Evolutionary conservation across 2,797 vertebrate species (phyloP).

Genomic region (Petrocephalus schoutedeni): DNA sequence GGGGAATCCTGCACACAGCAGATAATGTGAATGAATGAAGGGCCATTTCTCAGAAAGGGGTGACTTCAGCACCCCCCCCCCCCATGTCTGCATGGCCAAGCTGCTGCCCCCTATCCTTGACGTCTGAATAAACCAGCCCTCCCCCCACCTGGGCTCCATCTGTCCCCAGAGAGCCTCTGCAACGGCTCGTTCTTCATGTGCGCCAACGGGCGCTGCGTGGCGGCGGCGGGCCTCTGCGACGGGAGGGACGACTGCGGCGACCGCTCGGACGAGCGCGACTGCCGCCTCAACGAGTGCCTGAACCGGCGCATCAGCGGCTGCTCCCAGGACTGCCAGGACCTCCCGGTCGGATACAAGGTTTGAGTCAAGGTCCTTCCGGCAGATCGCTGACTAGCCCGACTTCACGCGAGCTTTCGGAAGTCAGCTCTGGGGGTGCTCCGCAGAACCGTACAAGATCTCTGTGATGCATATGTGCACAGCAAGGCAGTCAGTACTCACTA

Average conservation of each 20-base stretch:
- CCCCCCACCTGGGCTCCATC: not conserved
- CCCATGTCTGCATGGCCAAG: not conserved
- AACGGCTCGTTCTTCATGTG: slow-evolving; percentile 80
- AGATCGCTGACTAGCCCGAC: slow-evolving; percentile 2
- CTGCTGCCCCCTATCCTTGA: not conserved
- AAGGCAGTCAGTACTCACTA: not conserved
- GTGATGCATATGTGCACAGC: not conserved
- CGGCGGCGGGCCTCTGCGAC: slow-evolving; percentile 77
- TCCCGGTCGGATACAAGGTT: slow-evolving; percentile 91
- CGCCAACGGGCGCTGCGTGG: slow-evolving; percentile 90
- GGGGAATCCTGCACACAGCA: not conserved
- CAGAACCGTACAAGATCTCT: not conserved
- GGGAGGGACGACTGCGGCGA: slow-evolving; percentile 85
- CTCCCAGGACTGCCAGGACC: slow-evolving; percentile 92
- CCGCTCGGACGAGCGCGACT: slow-evolving; percentile 88
- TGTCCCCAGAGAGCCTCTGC: slow-evolving; percentile 70
- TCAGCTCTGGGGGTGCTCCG: not conserved
- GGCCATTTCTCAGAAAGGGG: not conserved
- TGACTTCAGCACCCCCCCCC: not conserved
- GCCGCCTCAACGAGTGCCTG: slow-evolving; percentile 89
- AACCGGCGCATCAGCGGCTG: slow-evolving; percentile 91
- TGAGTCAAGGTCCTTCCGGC: slow-evolving; percentile 30
- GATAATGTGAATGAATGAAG: not conserved
- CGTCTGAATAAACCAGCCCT: not conserved
- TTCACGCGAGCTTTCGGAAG: not conserved